Percentiles rank a stretch among this genome's conserved stretches.
Conservation (phyloP, 2,113 vertebrate genomes). For the Crotalus viridis region DNA sequence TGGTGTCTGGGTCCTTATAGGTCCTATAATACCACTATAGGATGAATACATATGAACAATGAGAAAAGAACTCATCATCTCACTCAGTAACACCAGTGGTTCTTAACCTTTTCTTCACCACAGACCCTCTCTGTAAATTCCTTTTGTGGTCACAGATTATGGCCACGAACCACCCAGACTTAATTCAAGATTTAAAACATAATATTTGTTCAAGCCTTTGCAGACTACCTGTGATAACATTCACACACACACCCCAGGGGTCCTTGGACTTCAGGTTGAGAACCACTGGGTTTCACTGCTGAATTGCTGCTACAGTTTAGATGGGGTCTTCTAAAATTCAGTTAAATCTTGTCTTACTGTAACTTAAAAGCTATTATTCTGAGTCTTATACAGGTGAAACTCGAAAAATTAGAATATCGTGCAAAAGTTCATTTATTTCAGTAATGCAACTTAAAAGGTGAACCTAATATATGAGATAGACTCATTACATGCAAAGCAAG, state of each 20-base stretch:
- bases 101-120: neutral
- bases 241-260: neutral
- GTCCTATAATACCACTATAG: neutral
- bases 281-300: neutral
- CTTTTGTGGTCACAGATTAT: neutral
- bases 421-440: too few relatives aligned
- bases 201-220: neutral
- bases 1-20: neutral
- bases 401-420: too few relatives aligned
- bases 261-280: neutral
- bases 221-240: neutral
- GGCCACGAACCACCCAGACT: neutral
- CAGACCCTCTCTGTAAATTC: neutral
- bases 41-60: neutral
- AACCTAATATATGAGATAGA: too few relatives aligned
- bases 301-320: neutral
- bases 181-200: neutral
- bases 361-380: neutral
- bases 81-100: neutral
- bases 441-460: too few relatives aligned
- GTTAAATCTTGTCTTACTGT: neutral
- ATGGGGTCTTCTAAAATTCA: neutral
- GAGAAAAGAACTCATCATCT: neutral
- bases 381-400: neutral
- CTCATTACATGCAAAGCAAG: too few relatives aligned